Evolutionary conservation across 1,140 invertebrate genomes (phyloP).

Genomic region (Portunus trituberculatus): DNA sequence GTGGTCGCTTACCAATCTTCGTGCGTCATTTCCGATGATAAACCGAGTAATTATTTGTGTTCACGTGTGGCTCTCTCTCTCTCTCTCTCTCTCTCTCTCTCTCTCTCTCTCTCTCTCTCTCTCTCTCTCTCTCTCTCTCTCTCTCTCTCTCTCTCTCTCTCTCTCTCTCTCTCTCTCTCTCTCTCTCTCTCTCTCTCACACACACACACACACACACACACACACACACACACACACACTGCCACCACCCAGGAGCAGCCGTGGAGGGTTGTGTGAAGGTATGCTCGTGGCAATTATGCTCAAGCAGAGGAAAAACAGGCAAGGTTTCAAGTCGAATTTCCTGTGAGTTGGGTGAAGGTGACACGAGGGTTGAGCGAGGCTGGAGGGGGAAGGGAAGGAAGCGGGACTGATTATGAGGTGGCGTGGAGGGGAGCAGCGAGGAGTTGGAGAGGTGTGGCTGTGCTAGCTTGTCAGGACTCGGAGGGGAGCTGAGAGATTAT

Average conservation of each 20-base stretch:
- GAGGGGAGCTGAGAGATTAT: background rate
- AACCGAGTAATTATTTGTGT: background rate
- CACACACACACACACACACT: background rate
- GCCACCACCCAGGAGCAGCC: background rate
- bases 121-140: background rate
- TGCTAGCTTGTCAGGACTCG: background rate
- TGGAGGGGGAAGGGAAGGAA: conserved; percentile 9
- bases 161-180: background rate
- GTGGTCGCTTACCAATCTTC: too few relatives aligned
- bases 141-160: background rate
- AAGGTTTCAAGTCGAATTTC: conserved; percentile 14
- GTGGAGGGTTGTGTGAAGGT: conserved; percentile 10
- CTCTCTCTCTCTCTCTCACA: background rate
- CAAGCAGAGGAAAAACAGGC: conserved; percentile 2
- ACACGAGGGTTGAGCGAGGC: conserved; percentile 1
- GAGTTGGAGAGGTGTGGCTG: background rate
- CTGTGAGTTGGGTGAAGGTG: conserved; percentile 11
- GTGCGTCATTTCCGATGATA: too few relatives aligned
- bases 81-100: conserved; percentile 30
- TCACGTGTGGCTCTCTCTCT: background rate
- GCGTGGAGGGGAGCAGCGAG: background rate
- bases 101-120: background rate
- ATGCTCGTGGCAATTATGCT: conserved; percentile 11
- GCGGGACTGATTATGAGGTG: conserved; percentile 18
- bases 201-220: conserved; percentile 3